Percentiles rank a stretch among this genome's conserved stretches.
Evolutionary conservation across 1,140 invertebrate genomes (phyloP).

Genomic region (Drosophila obscura): DNA sequence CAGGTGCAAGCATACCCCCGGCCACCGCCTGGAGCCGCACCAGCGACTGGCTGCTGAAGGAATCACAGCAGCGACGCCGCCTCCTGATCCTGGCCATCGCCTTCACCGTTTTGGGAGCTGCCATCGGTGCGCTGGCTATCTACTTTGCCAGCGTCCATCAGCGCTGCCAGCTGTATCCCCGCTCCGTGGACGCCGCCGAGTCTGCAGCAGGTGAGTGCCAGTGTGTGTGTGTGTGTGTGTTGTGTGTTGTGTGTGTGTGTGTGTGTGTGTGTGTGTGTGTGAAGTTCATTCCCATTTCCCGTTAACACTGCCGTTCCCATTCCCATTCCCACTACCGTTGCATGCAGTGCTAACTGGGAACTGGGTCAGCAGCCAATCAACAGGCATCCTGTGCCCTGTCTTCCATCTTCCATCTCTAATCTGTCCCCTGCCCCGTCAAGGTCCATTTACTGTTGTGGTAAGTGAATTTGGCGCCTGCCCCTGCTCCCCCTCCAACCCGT

Average conservation of each 20-base stretch:
- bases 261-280: too few relatives aligned
- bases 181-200: constrained; percentile 17
- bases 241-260: too few relatives aligned
- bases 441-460: constrained; percentile 15
- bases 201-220: constrained; percentile 52
- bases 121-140: constrained; percentile 78
- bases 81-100: constrained; percentile 74
- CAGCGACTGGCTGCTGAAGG: constrained; percentile 78
- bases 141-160: constrained; percentile 78
- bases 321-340: background rate
- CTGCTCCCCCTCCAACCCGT: background rate
- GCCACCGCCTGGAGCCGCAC: background rate
- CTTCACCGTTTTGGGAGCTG: constrained; percentile 79
- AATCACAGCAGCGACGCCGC: constrained; percentile 69
- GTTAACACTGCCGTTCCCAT: too few relatives aligned
- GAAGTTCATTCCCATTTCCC: too few relatives aligned
- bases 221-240: too few relatives aligned
- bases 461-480: constrained; percentile 44
- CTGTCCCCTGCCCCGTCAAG: background rate
- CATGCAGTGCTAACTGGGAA: constrained; percentile 13
- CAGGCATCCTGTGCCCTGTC: constrained; percentile 34
- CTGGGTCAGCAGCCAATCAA: constrained; percentile 62
- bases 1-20: constrained; percentile 8
- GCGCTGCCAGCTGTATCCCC: constrained; percentile 60
- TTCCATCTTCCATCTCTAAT: background rate